Conservation (phyloP, 2,888 invertebrate genomes). For the Leucozona laternaria region DNA sequence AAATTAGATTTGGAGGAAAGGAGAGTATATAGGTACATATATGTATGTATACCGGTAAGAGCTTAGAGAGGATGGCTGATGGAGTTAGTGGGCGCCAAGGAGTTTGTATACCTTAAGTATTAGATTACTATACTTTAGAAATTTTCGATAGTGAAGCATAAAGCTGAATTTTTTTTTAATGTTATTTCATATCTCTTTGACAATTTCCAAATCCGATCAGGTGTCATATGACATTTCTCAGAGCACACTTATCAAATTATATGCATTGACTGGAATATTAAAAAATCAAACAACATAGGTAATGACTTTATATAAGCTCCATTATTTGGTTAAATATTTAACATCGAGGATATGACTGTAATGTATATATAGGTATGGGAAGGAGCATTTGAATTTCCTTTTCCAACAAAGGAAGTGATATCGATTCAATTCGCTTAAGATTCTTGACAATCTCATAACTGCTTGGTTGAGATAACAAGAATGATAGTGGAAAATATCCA, state of each 20-base stretch:
- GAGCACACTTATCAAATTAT: neutral
- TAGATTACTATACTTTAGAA: neutral
- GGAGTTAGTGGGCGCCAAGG: constrained; percentile 6
- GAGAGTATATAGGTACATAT: neutral
- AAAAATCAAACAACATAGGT: neutral
- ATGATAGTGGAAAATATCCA: neutral
- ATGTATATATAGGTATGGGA: neutral
- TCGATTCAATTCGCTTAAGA: neutral
- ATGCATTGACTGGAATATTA: constrained; percentile 25
- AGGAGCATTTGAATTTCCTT: neutral
- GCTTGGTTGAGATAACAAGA: neutral
- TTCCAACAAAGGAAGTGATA: neutral
- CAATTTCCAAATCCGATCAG: constrained; percentile 56
- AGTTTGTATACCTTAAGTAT: too few species aligned
- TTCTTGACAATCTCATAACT: neutral
- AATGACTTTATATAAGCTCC: neutral
- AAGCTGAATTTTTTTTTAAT: constrained; percentile 13
- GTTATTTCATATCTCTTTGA: constrained; percentile 61
- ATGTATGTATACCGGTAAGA: neutral
- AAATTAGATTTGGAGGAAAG: constrained; percentile 46
- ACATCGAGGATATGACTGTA: neutral
- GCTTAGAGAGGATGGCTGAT: neutral
- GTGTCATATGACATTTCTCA: constrained; percentile 35
- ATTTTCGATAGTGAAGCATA: constrained; percentile 27
- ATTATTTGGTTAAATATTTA: constrained; percentile 26